Percentiles rank a stretch among this genome's conserved stretches.
Evolutionary conservation across 2,113 vertebrate species (phyloP).

Genomic region (Syrrhaptes paradoxus): DNA sequence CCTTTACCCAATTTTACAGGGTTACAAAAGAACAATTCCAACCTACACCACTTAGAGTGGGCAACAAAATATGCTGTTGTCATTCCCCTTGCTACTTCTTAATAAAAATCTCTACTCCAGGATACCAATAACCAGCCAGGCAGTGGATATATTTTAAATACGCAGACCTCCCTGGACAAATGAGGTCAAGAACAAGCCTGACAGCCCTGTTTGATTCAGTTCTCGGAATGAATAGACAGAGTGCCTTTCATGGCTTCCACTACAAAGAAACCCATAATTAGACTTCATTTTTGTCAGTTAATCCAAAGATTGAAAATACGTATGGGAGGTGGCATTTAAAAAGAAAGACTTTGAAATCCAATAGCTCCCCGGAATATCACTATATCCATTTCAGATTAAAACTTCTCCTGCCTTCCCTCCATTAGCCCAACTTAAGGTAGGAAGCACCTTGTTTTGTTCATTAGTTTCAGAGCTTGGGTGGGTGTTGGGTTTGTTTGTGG

Average conservation of each 20-base stretch:
- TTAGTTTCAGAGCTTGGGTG: neutral
- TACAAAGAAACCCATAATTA: constrained; percentile 42
- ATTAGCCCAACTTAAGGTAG: neutral
- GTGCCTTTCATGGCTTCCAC: neutral
- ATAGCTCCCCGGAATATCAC: neutral
- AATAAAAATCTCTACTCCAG: neutral
- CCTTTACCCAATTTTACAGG: neutral
- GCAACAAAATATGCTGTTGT: neutral
- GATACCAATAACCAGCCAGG: neutral
- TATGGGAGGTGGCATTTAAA: neutral
- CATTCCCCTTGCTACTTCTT: neutral
- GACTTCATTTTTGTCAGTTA: neutral
- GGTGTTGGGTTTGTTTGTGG: neutral
- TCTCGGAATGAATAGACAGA: neutral
- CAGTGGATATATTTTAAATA: neutral
- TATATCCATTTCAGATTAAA: neutral
- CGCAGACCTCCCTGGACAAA: neutral
- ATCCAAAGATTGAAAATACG: neutral
- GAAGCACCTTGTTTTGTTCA: neutral
- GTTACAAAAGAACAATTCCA: neutral
- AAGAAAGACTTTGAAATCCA: neutral
- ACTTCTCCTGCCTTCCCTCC: neutral
- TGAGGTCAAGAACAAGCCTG: neutral
- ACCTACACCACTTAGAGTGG: neutral
- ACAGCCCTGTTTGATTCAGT: neutral